phyloP scores from a whole-genome alignment of 2,113 vertebrate species.

The Platichthys flesus region DNA sequence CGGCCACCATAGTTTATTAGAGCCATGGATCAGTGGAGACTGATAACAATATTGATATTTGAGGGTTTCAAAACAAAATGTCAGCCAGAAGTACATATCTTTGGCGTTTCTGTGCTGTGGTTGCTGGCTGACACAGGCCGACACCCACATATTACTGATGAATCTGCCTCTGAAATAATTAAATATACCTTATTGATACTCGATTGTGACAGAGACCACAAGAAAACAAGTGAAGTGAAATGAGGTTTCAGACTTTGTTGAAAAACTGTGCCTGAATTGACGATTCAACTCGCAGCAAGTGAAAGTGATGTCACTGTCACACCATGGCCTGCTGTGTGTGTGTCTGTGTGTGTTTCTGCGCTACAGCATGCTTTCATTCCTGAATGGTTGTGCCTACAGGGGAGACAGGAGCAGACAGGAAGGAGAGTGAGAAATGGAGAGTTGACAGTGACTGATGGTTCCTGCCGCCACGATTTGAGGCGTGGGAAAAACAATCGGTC shows the following conservation, averaged over 20 bases:
- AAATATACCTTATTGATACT: background rate
- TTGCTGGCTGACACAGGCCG: background rate
- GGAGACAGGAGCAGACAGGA: conserved; percentile 65
- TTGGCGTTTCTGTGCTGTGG: background rate
- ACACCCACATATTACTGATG: background rate
- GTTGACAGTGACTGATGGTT: conserved; percentile 67
- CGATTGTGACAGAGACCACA: too few relatives aligned
- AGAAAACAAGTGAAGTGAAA: background rate
- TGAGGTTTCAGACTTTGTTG: background rate
- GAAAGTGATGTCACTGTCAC: conserved; percentile 40
- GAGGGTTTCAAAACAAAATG: background rate
- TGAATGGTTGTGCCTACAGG: conserved; percentile 64
- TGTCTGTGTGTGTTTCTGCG: background rate
- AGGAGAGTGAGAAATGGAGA: conserved; percentile 40
- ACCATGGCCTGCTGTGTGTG: background rate
- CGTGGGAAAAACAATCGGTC: conserved; percentile 63
- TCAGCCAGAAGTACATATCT: background rate
- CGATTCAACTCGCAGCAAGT: background rate
- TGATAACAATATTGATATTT: background rate
- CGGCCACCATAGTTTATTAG: background rate
- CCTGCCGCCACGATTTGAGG: conserved; percentile 31
- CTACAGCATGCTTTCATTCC: conserved; percentile 25
- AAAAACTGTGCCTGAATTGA: background rate
- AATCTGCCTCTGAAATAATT: background rate
- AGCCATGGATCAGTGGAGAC: background rate